Conservation (phyloP, 2,888 invertebrate species). For the Anodontia alba region DNA sequence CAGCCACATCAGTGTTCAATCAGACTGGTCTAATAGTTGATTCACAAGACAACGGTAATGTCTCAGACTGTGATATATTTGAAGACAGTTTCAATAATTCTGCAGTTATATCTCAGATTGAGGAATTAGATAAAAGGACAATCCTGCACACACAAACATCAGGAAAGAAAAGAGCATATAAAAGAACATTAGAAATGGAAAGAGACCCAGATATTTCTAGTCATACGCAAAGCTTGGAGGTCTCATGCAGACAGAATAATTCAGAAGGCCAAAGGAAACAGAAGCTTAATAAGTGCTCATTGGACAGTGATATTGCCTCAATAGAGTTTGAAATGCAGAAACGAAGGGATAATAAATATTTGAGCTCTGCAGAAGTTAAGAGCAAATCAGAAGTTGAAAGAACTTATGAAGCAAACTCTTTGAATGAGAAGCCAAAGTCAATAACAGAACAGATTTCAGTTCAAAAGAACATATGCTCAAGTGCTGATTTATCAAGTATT, state of each 20-base stretch:
- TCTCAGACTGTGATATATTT: slow-evolving; percentile 50
- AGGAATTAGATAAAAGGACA: not conserved
- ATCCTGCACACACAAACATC: not conserved
- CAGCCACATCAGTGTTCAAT: slow-evolving; percentile 29
- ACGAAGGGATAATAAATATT: slow-evolving; percentile 4
- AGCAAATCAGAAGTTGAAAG: not conserved
- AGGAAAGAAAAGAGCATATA: not conserved
- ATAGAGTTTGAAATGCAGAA: slow-evolving; percentile 37
- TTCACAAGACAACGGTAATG: slow-evolving; percentile 28
- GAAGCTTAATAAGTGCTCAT: slow-evolving; percentile 7
- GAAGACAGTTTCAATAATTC: slow-evolving; percentile 42
- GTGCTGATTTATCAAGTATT: not conserved
- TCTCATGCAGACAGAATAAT: not conserved
- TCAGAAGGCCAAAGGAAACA: not conserved
- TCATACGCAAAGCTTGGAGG: slow-evolving; percentile 41
- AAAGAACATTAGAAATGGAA: not conserved
- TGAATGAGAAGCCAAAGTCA: not conserved
- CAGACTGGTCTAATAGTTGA: slow-evolving; percentile 59
- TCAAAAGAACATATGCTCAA: not conserved
- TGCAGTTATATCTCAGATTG: not conserved
- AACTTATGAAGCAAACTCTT: not conserved
- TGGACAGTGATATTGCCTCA: slow-evolving; percentile 47
- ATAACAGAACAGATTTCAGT: not conserved
- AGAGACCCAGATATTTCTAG: slow-evolving; percentile 24
- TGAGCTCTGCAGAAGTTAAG: not conserved